Conservation (phyloP, 2,888 invertebrate species). For the Nudaria mundana region DNA sequence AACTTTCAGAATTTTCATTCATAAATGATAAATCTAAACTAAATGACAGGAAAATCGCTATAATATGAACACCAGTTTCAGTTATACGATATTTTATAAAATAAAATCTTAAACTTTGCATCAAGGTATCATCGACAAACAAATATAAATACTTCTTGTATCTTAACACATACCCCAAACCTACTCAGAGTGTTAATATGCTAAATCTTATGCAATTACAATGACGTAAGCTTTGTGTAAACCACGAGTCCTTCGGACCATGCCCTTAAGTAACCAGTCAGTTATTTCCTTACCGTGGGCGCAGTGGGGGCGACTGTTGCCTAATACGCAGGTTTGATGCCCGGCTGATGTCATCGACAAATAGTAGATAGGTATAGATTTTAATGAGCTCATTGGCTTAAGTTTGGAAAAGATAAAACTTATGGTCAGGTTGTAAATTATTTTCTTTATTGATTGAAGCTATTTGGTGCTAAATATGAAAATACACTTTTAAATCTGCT, state of each 20-base stretch:
- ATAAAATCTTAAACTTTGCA: too few relatives aligned
- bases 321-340: slow-evolving; percentile 42
- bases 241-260: slow-evolving; percentile 22
- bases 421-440: slow-evolving; percentile 6
- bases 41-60: too few relatives aligned
- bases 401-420: slow-evolving; percentile 4
- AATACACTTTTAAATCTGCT: too few relatives aligned
- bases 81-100: too few relatives aligned
- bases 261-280: slow-evolving; percentile 30
- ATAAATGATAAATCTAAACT: too few relatives aligned
- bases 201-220: background rate
- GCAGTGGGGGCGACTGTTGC: slow-evolving; percentile 34
- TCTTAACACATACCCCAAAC: background rate
- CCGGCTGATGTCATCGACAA: slow-evolving; percentile 42
- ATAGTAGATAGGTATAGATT: slow-evolving; percentile 24
- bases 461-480: background rate
- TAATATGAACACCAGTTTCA: too few relatives aligned
- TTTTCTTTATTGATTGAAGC: slow-evolving; percentile 4
- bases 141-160: too few relatives aligned
- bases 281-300: slow-evolving; percentile 29
- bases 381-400: slow-evolving; percentile 28
- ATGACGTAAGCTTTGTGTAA: slow-evolving; percentile 18
- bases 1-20: too few relatives aligned
- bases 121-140: too few relatives aligned
- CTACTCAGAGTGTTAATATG: slow-evolving; percentile 1